Base-by-base conservation (phyloP, 1,140 invertebrate species). In the Zaprionus nigranus region DNA sequence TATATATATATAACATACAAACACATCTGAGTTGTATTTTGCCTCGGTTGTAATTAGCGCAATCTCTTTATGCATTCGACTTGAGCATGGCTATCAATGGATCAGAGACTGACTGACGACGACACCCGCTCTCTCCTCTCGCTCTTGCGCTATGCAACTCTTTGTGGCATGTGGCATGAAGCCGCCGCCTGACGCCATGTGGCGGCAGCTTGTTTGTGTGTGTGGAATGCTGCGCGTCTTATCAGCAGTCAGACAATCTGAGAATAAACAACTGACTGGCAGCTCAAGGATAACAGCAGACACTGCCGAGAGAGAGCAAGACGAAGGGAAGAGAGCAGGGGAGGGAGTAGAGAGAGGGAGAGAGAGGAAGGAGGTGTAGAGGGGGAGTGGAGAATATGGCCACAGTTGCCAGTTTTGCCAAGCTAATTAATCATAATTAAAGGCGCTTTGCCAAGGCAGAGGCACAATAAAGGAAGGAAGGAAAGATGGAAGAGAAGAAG, bases 341-440 rank as follows among this genome's bases (percentile, higher is more conserved):
- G 46, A 49, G 46, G 3, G 0, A 22, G 38, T 15, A 40, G 13
- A 3, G 36, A 15, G 24, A 6, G 0, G 6, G 26, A 12, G 46
- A 12, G 9, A 7, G 43, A 20, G 43, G 12, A 15, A 1, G 38
- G 0, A 3, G 59, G 15, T 7, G 7, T 30, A 30, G 28, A 5
- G 15, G 13, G 5, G 12, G 38, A 2, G 13, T 6, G 11, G 60
- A 15, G 9, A 46, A 66, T 30, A 24, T 67, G 36, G n/a, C 22
- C 24, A 34, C 66, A 75, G 73, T 59, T 74, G 64, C 46, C 40
- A n/a, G n/a, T 60, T 49, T 20, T 40, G 64, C 17, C 71, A 28
- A 64, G 67, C 60, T 59, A 64, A 71, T 71, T 75, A 71, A 71
- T 75, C 72, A 75, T 71, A 75, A 71, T 75, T 75, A 71, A 75